Percentiles rank a stretch among this genome's conserved stretches.
Conservation (phyloP, 2,113 vertebrate genomes). For the Phodopus roborovskii region DNA sequence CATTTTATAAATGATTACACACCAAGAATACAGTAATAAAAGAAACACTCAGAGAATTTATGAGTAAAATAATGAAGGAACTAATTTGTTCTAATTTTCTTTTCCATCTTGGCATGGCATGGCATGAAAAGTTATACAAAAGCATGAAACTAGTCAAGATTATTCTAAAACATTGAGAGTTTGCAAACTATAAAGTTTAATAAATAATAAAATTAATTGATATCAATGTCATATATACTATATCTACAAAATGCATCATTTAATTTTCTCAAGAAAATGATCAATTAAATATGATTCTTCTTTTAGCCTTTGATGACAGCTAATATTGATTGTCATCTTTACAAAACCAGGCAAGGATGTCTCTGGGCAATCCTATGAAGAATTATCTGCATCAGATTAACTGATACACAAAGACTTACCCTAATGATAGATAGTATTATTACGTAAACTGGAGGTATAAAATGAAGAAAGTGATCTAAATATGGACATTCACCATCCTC, state of each 20-base stretch:
- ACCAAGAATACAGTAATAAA: neutral
- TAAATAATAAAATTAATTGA: neutral
- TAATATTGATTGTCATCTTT: neutral
- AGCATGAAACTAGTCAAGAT: neutral
- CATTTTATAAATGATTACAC: neutral
- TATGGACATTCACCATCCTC: neutral
- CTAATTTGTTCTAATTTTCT: neutral
- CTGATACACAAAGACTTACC: neutral
- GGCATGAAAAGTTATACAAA: neutral
- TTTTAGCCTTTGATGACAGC: neutral
- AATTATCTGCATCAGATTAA: neutral
- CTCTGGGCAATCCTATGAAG: neutral
- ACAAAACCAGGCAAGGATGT: neutral
- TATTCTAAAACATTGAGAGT: neutral
- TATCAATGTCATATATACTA: neutral
- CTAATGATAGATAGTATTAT: neutral
- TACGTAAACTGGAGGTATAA: neutral
- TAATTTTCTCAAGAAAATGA: neutral
- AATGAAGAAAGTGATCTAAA: neutral
- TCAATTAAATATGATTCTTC: neutral
- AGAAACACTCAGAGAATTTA: neutral
- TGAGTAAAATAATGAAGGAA: neutral
- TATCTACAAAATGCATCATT: neutral
- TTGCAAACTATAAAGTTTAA: neutral
- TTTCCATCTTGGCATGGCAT: neutral